A percentile compares a stretch with the other conserved stretches of the same genome.
These are phyloP conservation scores for Diadumene lineata DNA, from an alignment of 92 coral and sea anemone genomes.

Conservation along the genomic window DNA sequence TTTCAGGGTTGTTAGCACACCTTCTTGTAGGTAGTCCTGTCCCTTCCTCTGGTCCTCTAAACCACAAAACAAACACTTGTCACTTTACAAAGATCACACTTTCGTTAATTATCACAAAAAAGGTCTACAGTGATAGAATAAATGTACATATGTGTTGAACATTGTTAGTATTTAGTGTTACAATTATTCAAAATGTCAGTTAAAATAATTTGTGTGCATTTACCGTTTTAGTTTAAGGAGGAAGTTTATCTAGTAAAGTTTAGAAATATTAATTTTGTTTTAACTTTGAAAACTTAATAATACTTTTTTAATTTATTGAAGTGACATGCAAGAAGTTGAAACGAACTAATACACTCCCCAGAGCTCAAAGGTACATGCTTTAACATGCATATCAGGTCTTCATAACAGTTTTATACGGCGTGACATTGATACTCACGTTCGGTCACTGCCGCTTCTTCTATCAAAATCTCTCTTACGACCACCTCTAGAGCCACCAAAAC, in stretches of 20 bases:
- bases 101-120: no score
- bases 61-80: constrained; percentile 62
- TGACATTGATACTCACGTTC: constrained; percentile 81
- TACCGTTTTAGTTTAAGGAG: no score
- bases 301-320: no score
- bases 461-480: constrained; percentile 93
- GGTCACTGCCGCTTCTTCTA: constrained; percentile 96
- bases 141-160: no score
- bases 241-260: no score
- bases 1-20: constrained; percentile 20
- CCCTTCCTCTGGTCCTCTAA: constrained; percentile 60
- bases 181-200: no score
- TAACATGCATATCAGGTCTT: not conserved
- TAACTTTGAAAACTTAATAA: no score
- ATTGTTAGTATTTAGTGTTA: no score
- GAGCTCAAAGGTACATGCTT: not conserved
- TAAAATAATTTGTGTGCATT: no score
- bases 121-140: no score
- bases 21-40: constrained; percentile 33
- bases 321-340: not conserved
- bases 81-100: not conserved
- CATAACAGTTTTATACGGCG: not conserved
- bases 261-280: no score
- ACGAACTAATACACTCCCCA: not conserved
- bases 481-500: constrained; percentile 67